Conservation (phyloP, 1,140 invertebrate species). For the Aphaenogaster floridana region DNA sequence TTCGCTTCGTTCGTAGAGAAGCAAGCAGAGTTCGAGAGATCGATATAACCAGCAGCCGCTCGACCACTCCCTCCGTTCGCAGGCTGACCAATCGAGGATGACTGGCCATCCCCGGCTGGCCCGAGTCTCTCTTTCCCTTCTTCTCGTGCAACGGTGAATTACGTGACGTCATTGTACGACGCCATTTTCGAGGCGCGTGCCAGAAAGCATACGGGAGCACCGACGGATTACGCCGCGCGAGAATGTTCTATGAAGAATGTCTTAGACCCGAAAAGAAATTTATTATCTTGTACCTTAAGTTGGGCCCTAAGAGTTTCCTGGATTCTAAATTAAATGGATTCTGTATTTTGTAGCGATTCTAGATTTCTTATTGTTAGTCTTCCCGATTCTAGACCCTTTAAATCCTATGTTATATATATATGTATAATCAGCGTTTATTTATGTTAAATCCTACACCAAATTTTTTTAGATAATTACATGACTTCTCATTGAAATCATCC, state of each 20-base stretch:
- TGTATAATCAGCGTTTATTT: background rate
- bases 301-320: background rate
- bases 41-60: slow-evolving; percentile 82
- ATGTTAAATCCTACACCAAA: background rate
- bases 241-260: slow-evolving; percentile 71
- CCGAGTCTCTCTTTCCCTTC: slow-evolving; percentile 72
- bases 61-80: slow-evolving; percentile 85
- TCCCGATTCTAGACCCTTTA: background rate
- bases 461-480: background rate
- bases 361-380: background rate
- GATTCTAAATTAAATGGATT: background rate
- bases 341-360: background rate
- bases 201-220: slow-evolving; percentile 75
- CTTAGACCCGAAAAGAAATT: slow-evolving; percentile 51
- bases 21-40: slow-evolving; percentile 80
- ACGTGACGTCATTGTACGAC: slow-evolving; percentile 84
- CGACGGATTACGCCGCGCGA: slow-evolving; percentile 57
- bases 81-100: slow-evolving; percentile 84
- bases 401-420: background rate
- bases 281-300: slow-evolving; percentile 1
- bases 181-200: slow-evolving; percentile 86
- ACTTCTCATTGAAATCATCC: background rate
- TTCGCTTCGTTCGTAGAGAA: slow-evolving; percentile 66
- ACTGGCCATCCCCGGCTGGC: slow-evolving; percentile 83
- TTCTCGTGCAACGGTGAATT: slow-evolving; percentile 75